These are phyloP conservation scores for Sapayoa aenigma DNA, from an alignment of 2,113 vertebrate species.

Conservation along the genomic window DNA sequence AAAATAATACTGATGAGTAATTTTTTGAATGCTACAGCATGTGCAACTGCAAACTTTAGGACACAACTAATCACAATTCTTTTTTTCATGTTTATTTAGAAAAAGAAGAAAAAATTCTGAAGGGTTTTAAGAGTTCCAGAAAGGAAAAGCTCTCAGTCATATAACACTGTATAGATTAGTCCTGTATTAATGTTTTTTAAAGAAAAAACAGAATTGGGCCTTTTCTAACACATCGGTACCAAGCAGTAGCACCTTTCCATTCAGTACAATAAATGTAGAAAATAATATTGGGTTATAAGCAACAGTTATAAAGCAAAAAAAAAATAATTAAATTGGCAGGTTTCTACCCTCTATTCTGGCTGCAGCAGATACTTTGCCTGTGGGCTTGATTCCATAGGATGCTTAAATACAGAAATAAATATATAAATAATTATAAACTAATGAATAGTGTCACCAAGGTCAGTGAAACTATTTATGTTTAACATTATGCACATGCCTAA, in stretches of 20 bases:
- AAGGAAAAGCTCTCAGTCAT: neutral
- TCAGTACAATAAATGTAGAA: neutral
- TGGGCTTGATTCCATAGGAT: neutral
- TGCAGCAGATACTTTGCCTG: neutral
- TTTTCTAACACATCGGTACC: neutral
- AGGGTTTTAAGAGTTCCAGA: neutral
- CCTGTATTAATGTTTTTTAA: neutral
- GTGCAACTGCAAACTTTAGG: neutral
- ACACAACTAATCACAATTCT: neutral
- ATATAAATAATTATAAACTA: slow-evolving; percentile 39
- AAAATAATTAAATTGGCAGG: neutral
- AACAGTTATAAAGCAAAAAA: neutral
- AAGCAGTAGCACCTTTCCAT: neutral
- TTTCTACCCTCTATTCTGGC: neutral
- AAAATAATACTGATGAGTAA: neutral
- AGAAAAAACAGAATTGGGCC: neutral
- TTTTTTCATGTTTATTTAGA: neutral
- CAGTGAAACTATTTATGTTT: slow-evolving; percentile 36
- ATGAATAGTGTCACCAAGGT: neutral
- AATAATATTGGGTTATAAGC: neutral
- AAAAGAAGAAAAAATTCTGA: neutral
- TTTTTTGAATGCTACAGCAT: neutral
- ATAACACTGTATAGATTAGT: neutral
- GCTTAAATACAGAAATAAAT: slow-evolving; percentile 14
- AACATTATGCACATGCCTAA: slow-evolving; percentile 28